phyloP scores from a whole-genome alignment of 1,140 invertebrate species.

The Centruroides sculpturatus region DNA sequence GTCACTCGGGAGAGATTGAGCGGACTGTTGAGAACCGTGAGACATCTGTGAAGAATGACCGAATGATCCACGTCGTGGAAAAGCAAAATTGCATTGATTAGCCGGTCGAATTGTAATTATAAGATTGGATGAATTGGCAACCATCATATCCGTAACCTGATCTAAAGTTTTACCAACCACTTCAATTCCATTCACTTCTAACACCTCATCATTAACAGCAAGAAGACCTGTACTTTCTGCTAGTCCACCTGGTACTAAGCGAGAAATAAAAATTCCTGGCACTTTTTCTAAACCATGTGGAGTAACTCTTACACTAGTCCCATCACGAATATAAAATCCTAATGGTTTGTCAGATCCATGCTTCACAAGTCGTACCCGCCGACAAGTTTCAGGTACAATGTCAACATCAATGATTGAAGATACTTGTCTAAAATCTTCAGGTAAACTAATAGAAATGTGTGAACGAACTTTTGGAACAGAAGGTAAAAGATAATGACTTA shows the following conservation, averaged over 20 bases:
- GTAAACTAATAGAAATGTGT: slow-evolving; percentile 53
- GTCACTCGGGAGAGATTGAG: slow-evolving; percentile 22
- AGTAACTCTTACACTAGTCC: slow-evolving; percentile 65
- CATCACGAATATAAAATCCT: slow-evolving; percentile 88
- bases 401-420: slow-evolving; percentile 99
- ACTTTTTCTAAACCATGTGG: slow-evolving; percentile 68
- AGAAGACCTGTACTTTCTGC: slow-evolving; percentile 89
- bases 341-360: slow-evolving; percentile 96
- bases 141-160: slow-evolving; percentile 99
- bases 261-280: slow-evolving; percentile 93
- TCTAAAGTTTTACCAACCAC: slow-evolving; percentile 93
- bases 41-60: slow-evolving; percentile 63
- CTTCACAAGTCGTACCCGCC: slow-evolving; percentile 88
- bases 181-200: slow-evolving; percentile 99
- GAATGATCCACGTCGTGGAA: slow-evolving; percentile 46
- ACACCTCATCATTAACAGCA: slow-evolving; percentile 95
- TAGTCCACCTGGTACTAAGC: slow-evolving; percentile 46
- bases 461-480: slow-evolving; percentile 11
- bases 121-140: slow-evolving; percentile 96
- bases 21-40: slow-evolving; percentile 43
- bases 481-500: slow-evolving; percentile 49
- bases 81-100: slow-evolving; percentile 50
- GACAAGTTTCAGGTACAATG: slow-evolving; percentile 92
- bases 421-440: slow-evolving; percentile 92
- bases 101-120: slow-evolving; percentile 97